phyloP scores from a whole-genome alignment of 2,113 vertebrate species.

The Amblyornis subalaris region DNA sequence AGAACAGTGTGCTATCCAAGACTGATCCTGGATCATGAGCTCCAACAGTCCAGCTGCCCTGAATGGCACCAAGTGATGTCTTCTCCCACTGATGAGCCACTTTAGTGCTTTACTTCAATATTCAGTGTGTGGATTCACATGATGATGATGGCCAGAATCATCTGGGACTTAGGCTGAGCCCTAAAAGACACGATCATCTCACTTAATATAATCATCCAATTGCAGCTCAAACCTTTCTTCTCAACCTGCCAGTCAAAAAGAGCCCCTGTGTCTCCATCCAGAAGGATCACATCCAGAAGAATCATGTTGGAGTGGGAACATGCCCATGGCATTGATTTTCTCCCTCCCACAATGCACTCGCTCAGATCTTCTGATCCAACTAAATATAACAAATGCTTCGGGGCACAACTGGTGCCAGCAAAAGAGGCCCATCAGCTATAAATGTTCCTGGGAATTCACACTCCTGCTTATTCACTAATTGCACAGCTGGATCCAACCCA shows the following conservation, averaged over 20 bases:
- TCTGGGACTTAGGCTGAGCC: background rate
- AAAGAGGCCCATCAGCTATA: background rate
- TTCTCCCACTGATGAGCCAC: background rate
- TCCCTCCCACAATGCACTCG: background rate
- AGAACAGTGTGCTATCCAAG: background rate
- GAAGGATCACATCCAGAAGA: background rate
- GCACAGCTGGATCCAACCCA: conserved; percentile 24
- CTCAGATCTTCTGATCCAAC: background rate
- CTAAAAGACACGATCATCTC: background rate
- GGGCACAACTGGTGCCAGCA: background rate
- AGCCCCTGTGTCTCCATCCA: background rate
- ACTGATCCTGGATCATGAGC: background rate
- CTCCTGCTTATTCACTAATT: conserved; percentile 32
- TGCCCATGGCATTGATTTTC: background rate
- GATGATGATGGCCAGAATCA: background rate
- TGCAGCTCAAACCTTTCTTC: background rate
- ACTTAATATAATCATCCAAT: background rate
- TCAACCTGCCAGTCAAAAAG: background rate
- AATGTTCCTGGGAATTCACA: conserved; percentile 31
- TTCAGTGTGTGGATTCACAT: background rate
- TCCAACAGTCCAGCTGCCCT: background rate
- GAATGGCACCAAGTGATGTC: background rate
- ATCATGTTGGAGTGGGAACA: background rate
- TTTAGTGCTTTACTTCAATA: background rate
- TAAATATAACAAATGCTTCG: conserved; percentile 46